Evolutionary conservation across 2,888 invertebrate species (phyloP).

Genomic region (Tenthredo scrophulariae): DNA sequence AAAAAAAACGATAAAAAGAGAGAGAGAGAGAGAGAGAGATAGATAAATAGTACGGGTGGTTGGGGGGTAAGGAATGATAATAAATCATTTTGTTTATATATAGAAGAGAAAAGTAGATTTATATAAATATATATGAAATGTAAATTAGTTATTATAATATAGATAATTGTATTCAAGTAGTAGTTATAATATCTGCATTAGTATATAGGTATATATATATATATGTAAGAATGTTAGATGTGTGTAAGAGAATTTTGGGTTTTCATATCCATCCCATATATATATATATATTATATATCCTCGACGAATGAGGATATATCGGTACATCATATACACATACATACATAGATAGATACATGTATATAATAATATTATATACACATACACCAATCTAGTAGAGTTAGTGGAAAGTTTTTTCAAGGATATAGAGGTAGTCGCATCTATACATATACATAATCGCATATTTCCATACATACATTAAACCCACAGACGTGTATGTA

Average conservation of each 20-base stretch:
- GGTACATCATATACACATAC: not conserved
- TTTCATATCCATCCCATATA: not conserved
- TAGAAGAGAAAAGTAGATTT: not conserved
- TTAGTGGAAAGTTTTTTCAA: conserved; percentile 50
- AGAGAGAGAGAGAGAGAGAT: not conserved
- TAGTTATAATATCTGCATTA: not conserved
- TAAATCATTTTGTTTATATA: no score
- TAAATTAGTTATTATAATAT: not conserved
- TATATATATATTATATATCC: no score
- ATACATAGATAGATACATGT: no score
- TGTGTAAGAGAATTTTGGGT: not conserved
- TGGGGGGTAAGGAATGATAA: conserved; percentile 53
- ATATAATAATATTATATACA: no score
- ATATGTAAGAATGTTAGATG: no score
- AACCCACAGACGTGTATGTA: not conserved
- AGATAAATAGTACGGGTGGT: conserved; percentile 28
- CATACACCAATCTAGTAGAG: not conserved
- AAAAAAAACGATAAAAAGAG: not conserved
- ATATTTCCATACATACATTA: no score
- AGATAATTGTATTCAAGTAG: not conserved
- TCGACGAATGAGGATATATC: not conserved
- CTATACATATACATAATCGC: not conserved
- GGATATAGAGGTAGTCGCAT: conserved; percentile 13
- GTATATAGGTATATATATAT: not conserved
- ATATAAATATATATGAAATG: not conserved